These are phyloP conservation scores for Sminthurinus aureus DNA, from an alignment of 2,888 invertebrate genomes.

Conservation along the genomic window DNA sequence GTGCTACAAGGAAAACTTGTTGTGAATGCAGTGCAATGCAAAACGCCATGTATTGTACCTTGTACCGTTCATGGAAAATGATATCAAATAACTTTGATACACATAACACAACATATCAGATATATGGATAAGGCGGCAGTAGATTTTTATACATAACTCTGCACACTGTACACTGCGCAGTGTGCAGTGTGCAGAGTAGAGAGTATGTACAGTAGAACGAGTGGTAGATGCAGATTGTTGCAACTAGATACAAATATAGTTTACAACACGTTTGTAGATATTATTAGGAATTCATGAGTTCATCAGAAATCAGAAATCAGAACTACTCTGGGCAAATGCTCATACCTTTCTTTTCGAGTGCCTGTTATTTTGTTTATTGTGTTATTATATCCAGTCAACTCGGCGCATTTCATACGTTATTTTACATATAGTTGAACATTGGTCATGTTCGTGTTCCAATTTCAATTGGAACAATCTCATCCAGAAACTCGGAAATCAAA, in stretches of 20 bases:
- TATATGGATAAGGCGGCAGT: not conserved
- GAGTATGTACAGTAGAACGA: not conserved
- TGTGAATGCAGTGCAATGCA: too few relatives aligned
- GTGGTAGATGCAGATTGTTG: not conserved
- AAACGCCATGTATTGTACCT: too few relatives aligned
- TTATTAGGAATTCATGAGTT: conserved; percentile 46
- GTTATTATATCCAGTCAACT: not conserved
- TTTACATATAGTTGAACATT: not conserved
- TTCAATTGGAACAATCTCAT: conserved; percentile 22
- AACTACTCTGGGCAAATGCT: not conserved
- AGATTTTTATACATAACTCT: not conserved
- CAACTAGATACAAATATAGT: conserved; percentile 18
- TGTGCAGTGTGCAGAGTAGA: not conserved
- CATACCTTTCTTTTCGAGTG: not conserved
- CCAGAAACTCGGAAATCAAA: too few relatives aligned
- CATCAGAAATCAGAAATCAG: conserved; percentile 35
- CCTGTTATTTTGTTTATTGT: not conserved
- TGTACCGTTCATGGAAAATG: too few relatives aligned
- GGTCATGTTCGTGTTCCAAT: not conserved
- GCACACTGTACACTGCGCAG: not conserved
- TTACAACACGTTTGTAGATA: conserved; percentile 32
- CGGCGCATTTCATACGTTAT: not conserved
- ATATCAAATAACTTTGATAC: too few relatives aligned
- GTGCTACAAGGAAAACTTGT: too few relatives aligned
- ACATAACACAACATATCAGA: too few relatives aligned